Evolutionary conservation across 2,113 vertebrate species (phyloP), one percentile per base, ranked within the genome.

Genomic region (Oenanthe melanoleuca): DNA sequence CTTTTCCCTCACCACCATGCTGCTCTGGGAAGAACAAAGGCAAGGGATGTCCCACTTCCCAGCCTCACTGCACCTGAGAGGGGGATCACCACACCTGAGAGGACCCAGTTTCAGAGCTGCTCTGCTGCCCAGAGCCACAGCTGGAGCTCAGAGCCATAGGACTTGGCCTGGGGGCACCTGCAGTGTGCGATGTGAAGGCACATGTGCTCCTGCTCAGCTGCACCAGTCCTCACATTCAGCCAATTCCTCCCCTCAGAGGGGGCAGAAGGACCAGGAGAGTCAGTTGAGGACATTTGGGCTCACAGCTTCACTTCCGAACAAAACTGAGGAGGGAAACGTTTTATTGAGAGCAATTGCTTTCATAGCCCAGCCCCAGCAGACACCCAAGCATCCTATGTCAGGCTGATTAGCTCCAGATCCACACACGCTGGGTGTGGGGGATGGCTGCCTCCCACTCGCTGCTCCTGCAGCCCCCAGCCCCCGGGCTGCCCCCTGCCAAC

Each of bases 341-440:
- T 92, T 83, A 83, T 71, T 70, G 88, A 78, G 67, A 86, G 92
- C 86, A 89, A 83, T 89, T 89, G 59, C 81, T 88, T 80, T 80
- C 85, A 53, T 9, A 89, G 83, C 64, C 45, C 8, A 4, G 90
- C 64, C 70, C 80, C 59, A 81, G 42, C 71, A 71, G 74, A 79
- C 89, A 80, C 12, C 9, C 87, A 71, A 14, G 44, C 86, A 92
- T 92, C 89, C 90, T 86, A 74, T 72, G 60, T 42, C 67, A 6
- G 73, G 61, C 67, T 94, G 86, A 92, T 89, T 53, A 93, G 67
- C 88, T 89, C 95, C 94, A 95, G 89, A 96, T 84, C 81, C 37
- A 11, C 66, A 77, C 82, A 69, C 1, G 5, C 86, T 61, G 79
- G 44, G 73, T 89, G 63, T 26, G 26, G 87, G 66, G 80, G 92